A percentile compares a stretch with the other conserved stretches of the same genome.
phyloP scores from a whole-genome alignment of 1,140 invertebrate species.

The Augochlora pura region DNA sequence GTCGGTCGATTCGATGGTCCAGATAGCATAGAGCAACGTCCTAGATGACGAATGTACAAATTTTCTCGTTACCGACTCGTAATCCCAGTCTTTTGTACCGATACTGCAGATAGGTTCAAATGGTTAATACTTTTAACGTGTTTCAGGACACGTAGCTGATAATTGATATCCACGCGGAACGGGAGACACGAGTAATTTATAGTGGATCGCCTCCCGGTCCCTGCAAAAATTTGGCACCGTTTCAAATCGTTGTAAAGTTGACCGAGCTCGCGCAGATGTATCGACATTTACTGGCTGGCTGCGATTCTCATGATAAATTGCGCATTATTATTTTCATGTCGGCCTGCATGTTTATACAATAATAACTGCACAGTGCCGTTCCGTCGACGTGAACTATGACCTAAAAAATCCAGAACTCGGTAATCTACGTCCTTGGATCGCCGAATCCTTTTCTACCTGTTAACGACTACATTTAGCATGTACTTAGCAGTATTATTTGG shows the following conservation, averaged over 20 bases:
- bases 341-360: slow-evolving; percentile 42
- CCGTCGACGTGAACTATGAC: not conserved
- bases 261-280: slow-evolving; percentile 54
- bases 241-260: slow-evolving; percentile 62
- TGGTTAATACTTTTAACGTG: slow-evolving; percentile 33
- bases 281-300: slow-evolving; percentile 52
- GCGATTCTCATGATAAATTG: slow-evolving; percentile 58
- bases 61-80: not conserved
- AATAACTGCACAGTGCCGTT: not conserved
- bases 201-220: slow-evolving; percentile 26
- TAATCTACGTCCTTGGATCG: not conserved
- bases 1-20: not conserved
- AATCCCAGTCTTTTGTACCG: too few species aligned
- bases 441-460: not conserved
- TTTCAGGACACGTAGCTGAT: slow-evolving; percentile 47
- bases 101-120: not conserved
- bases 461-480: too few species aligned
- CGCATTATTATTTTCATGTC: slow-evolving; percentile 58
- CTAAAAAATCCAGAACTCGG: not conserved
- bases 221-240: slow-evolving; percentile 59
- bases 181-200: slow-evolving; percentile 55
- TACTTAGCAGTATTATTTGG: too few species aligned
- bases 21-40: not conserved
- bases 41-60: not conserved
- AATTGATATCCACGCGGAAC: slow-evolving; percentile 49